These are phyloP conservation scores for Alectoris magna DNA, from an alignment of 2,797 vertebrate genomes.

Conservation along the genomic window DNA sequence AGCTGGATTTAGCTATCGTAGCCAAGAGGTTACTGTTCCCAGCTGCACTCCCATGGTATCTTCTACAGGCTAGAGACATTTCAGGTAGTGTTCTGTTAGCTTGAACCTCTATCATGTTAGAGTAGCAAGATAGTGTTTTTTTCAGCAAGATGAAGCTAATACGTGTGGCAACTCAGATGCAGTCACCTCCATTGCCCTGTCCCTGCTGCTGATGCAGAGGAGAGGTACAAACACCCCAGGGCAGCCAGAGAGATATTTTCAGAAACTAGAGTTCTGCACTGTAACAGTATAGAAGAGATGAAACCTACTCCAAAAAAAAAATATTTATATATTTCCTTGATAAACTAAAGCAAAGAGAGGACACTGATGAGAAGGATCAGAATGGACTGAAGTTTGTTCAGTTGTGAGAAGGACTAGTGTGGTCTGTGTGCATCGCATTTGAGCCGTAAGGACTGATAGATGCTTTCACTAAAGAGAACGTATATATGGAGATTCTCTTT, in stretches of 20 bases:
- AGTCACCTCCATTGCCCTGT: background rate
- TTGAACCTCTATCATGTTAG: background rate
- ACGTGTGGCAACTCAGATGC: background rate
- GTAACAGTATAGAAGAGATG: background rate
- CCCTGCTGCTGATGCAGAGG: no score
- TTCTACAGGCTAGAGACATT: background rate
- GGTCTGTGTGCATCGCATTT: no score
- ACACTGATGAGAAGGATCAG: background rate
- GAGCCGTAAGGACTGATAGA: background rate
- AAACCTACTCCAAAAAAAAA: background rate
- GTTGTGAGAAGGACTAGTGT: background rate
- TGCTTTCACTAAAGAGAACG: background rate
- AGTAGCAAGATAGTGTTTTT: background rate
- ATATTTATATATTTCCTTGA: background rate
- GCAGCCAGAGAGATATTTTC: background rate
- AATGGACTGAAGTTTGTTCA: background rate
- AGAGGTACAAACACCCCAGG: background rate
- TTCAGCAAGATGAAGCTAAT: background rate
- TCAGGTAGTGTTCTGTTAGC: background rate
- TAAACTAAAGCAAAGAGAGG: background rate
- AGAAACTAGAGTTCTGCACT: background rate
- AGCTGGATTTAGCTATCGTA: background rate
- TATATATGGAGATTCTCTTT: background rate
- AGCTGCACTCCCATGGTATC: background rate
- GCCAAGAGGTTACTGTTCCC: background rate